Base-by-base conservation (phyloP, 64 coral and sea anemone species). In the Actinia tenebrosa region DNA sequence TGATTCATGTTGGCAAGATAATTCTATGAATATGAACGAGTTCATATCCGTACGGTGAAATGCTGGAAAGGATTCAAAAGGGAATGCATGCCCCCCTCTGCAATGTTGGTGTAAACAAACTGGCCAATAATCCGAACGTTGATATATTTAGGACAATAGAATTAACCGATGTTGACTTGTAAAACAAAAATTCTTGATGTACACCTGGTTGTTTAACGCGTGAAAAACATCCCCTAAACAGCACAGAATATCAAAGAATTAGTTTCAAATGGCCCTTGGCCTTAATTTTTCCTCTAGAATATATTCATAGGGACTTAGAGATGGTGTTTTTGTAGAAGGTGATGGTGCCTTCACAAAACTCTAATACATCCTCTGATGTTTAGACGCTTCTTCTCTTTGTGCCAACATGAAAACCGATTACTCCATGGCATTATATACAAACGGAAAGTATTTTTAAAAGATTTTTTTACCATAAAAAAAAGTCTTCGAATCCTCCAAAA, bases 41-140 rank as follows among this genome's bases (percentile, higher is more conserved):
- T 66, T 66, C 63, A 66, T 66, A 30, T 66, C 7, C 13, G n/a
- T 26, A 75, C 25, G 69, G 69, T 75, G 13, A 69, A 43, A 75
- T 75, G 69, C 13, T 75, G 69, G 69, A 75, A 75, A 42, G 69
- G 69, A 30, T 75, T 75, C 69, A 75, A 75, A 75, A 75, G 9
- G 42, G 69, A 42, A n/a, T 42, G n/a, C 10, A 75, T n/a, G 42
- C 69, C 69, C 56, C 69, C 69, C 69, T 75, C 22, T 75, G 69
- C 25, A 30, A 15, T 27, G 69, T 15, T 43, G 69, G 13, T 75
- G 13, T 30, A 75, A 75, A 75, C 69, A 75, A 30, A 14, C n/a
- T 75, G 42, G 25, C n/a, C 69, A 75, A 75, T 75, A n/a, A 66
- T 66, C 22, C 63, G 63, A 23, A 66, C 4, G 20, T 30, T 75